phyloP scores from a whole-genome alignment of 2,888 invertebrate genomes.

The Odontocerum albicorne region DNA sequence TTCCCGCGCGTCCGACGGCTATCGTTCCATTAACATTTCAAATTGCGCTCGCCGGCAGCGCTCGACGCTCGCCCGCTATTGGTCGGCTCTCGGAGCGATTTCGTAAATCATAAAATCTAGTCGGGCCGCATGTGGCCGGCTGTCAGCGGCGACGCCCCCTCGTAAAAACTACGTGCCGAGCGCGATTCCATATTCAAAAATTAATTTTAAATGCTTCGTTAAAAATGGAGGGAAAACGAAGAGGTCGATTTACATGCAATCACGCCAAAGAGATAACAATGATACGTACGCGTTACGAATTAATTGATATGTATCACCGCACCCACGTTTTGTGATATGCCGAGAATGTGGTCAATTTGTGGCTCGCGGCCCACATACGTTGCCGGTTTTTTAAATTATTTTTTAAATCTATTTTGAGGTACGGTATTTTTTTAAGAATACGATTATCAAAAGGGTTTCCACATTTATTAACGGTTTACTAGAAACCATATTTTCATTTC shows the following conservation, averaged over 20 bases:
- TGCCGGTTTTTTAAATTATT: too few relatives aligned
- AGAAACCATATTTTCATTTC: too few relatives aligned
- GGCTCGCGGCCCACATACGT: too few relatives aligned
- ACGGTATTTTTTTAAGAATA: too few relatives aligned
- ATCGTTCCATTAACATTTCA: slow-evolving; percentile 35
- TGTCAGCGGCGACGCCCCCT: slow-evolving; percentile 36
- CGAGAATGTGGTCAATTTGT: too few relatives aligned
- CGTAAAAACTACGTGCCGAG: slow-evolving; percentile 29
- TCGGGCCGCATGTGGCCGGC: slow-evolving; percentile 24
- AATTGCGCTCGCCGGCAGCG: slow-evolving; percentile 27
- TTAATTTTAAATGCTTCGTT: slow-evolving; percentile 32
- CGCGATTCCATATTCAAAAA: slow-evolving; percentile 32
- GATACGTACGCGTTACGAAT: too few relatives aligned
- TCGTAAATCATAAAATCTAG: slow-evolving; percentile 34
- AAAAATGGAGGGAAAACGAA: slow-evolving; percentile 32
- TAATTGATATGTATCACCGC: too few relatives aligned
- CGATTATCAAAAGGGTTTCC: too few relatives aligned
- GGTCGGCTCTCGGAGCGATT: slow-evolving; percentile 24
- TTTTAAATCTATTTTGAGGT: too few relatives aligned
- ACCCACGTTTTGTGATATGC: too few relatives aligned
- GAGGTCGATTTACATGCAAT: slow-evolving; percentile 29
- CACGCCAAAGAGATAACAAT: slow-evolving; percentile 3
- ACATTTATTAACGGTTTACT: too few relatives aligned
- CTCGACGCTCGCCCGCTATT: slow-evolving; percentile 24
- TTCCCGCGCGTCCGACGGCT: slow-evolving; percentile 33